Evolutionary conservation across 2,113 vertebrate species (phyloP).

Genomic region (Rhabdomys dilectus): DNA sequence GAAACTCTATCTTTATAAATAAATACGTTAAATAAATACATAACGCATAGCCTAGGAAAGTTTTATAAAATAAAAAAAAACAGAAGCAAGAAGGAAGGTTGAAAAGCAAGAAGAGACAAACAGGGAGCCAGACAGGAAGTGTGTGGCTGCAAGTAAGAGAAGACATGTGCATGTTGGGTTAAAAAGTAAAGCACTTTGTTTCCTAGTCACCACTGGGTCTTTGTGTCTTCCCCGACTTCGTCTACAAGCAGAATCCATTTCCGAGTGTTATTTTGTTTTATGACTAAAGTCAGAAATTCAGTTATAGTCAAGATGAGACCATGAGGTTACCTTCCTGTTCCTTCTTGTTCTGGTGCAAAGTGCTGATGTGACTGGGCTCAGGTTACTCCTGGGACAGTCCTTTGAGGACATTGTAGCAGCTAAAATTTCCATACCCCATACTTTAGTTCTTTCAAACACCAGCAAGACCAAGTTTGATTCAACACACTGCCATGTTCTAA

Average conservation of each 20-base stretch:
- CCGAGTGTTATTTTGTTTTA: slow-evolving; percentile 55
- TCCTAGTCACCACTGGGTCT: background rate
- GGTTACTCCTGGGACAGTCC: background rate
- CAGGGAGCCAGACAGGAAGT: background rate
- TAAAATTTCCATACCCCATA: slow-evolving; percentile 13
- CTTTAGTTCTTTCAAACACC: slow-evolving; percentile 26
- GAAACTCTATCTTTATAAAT: background rate
- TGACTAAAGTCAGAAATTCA: slow-evolving; percentile 56
- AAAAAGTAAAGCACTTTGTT: slow-evolving; percentile 31
- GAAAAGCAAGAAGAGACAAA: background rate
- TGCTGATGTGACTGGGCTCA: background rate
- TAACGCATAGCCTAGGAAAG: background rate
- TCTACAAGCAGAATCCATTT: slow-evolving; percentile 18
- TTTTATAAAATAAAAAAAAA: background rate
- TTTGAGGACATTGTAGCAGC: background rate
- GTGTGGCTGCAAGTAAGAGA: background rate
- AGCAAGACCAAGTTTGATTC: background rate
- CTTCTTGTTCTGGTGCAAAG: slow-evolving; percentile 29
- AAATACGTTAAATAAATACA: background rate
- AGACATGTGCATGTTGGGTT: background rate
- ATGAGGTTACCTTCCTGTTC: slow-evolving; percentile 40
- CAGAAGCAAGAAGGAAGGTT: background rate
- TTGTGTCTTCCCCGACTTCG: background rate
- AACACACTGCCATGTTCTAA: background rate
- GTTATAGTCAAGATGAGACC: slow-evolving; percentile 4